Percentiles rank a stretch among this genome's conserved stretches.
These are phyloP conservation scores for Oceanites oceanicus DNA, from an alignment of 2,113 vertebrate species.

Conservation along the genomic window DNA sequence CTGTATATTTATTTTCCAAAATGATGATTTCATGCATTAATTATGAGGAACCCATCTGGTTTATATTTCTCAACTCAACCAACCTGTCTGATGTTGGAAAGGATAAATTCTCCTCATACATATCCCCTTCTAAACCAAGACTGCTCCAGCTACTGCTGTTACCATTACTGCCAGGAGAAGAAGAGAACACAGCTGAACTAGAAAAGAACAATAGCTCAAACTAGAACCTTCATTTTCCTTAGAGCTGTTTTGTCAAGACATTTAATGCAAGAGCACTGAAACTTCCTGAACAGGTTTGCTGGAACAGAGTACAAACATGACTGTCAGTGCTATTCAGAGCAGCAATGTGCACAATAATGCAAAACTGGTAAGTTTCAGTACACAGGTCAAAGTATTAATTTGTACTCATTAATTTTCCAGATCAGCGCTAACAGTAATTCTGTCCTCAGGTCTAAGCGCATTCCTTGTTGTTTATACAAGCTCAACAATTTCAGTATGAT, in stretches of 20 bases:
- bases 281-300: not conserved
- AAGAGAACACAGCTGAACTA: slow-evolving; percentile 84
- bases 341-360: not conserved
- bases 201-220: slow-evolving; percentile 65
- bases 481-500: not conserved
- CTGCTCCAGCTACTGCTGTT: slow-evolving; percentile 99
- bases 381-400: not conserved
- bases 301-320: not conserved
- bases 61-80: slow-evolving; percentile 78
- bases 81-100: slow-evolving; percentile 99
- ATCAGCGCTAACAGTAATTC: not conserved
- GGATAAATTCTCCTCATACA: slow-evolving; percentile 95
- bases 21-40: slow-evolving; percentile 84
- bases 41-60: slow-evolving; percentile 69
- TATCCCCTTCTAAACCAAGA: slow-evolving; percentile 98
- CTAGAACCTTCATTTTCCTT: slow-evolving; percentile 52
- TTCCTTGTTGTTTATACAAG: not conserved
- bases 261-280: not conserved
- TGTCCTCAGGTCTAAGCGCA: not conserved
- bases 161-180: slow-evolving; percentile 95
- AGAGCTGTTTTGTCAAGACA: slow-evolving; percentile 20
- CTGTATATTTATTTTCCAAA: slow-evolving; percentile 56
- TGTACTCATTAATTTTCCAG: not conserved
- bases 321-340: not conserved
- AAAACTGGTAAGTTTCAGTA: not conserved